Evolutionary conservation across 2,797 vertebrate species (phyloP), one percentile per base, ranked within the genome.

Genomic region (Melopsittacus undulatus): DNA sequence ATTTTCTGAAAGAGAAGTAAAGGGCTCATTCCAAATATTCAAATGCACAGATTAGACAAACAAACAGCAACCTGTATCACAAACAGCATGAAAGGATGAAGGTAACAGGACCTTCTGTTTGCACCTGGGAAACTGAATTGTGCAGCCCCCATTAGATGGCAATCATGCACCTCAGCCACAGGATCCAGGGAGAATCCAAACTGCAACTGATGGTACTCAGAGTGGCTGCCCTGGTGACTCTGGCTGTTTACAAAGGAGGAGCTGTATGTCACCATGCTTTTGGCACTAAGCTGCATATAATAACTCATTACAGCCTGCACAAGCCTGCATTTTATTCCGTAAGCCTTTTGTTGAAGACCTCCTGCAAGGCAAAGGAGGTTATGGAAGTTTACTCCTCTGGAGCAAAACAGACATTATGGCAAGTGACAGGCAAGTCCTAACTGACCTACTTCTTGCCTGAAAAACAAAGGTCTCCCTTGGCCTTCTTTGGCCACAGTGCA

Each of bases 1-100:
- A 99, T 98, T 98, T 99, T 99, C 99, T 99, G 97, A 95, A 96
- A 98, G 15, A 96, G 52, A 95, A 93, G 29, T 10, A 76, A 66
- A 93, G 0, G 26, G 29, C 17, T 84, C 56, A 87, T 72, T 79
- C 30, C 8, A 67, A 59, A 24, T 7, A 75, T 27, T 22, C 3
- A 15, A 72, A 36, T 0, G 0, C 30, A 19, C 0, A 45, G 10
- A 59, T 56, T 1, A 56, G 72, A 36, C 21, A 68, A 56, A 42
- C 7, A 13, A 57, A 10, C 19, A 61, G n/a, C 38, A 29, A 42
- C 4, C 27, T 1, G 0, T 16, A 21, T n/a, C 49, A 59, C 63
- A 38, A 38, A 40, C 6, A 22, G 40, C n/a, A 26, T 0, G 11
- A 27, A 30, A 66, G 45, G 63, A n/a, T 2, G 12, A 42, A 38